A percentile compares a stretch with the other conserved stretches of the same genome.
Conservation (phyloP, 2,113 vertebrate species). For the Datnioides undecimradiatus region DNA sequence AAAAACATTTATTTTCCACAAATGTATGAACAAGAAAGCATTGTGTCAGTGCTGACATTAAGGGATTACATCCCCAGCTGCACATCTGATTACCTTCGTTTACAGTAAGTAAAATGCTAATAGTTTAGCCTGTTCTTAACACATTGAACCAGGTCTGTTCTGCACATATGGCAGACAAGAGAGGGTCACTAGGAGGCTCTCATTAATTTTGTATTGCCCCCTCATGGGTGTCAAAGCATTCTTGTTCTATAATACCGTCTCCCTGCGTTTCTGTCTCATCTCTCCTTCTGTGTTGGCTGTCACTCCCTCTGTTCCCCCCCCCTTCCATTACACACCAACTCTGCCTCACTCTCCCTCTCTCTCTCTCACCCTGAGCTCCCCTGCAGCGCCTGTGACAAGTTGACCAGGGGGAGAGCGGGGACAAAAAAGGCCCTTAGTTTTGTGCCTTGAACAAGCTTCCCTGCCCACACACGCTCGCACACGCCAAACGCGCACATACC, state of each 20-base stretch:
- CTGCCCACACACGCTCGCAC: constrained; percentile 63
- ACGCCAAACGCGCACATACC: constrained; percentile 59
- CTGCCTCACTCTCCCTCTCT: not conserved
- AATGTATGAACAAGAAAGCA: no score
- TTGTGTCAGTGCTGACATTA: not conserved
- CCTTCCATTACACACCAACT: not conserved
- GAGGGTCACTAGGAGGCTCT: constrained; percentile 36
- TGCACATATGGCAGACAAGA: constrained; percentile 18
- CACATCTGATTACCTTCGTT: not conserved
- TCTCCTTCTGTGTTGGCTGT: not conserved
- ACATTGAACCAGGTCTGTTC: constrained; percentile 10
- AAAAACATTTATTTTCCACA: not conserved
- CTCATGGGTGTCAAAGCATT: constrained; percentile 22
- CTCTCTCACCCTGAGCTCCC: constrained; percentile 67
- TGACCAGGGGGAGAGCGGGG: constrained; percentile 59
- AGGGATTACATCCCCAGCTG: not conserved
- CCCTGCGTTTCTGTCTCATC: not conserved
- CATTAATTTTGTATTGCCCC: constrained; percentile 54
- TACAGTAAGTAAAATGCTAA: not conserved
- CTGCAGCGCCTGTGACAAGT: constrained; percentile 65
- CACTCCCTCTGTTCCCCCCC: not conserved
- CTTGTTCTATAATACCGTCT: constrained; percentile 33
- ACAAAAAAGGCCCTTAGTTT: constrained; percentile 66
- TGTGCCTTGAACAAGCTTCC: constrained; percentile 73
- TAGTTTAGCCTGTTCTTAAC: not conserved